phyloP scores from a whole-genome alignment of 1,140 invertebrate genomes.

The Drosophila trapezifrons region DNA sequence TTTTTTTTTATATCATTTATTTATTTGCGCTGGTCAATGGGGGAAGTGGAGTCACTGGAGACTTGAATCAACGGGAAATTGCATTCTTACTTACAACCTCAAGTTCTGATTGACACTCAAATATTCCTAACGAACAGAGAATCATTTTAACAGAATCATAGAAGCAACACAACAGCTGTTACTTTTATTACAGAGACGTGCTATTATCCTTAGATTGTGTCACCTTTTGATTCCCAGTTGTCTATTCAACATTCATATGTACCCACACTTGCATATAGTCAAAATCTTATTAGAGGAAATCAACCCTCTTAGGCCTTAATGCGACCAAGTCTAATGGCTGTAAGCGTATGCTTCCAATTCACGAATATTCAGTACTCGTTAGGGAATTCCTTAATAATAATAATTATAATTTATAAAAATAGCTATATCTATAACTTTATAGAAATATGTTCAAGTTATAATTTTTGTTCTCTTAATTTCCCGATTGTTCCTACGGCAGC shows the following conservation, averaged over 20 bases:
- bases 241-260: not conserved
- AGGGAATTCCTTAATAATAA: slow-evolving; percentile 4
- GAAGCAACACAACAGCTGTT: not conserved
- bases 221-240: not conserved
- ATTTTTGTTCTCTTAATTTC: too few species aligned
- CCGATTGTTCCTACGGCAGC: too few species aligned
- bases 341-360: slow-evolving; percentile 65
- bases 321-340: slow-evolving; percentile 34
- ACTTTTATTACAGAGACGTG: not conserved
- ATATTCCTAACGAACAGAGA: too few species aligned
- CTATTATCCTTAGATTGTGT: not conserved
- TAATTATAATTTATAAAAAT: too few species aligned
- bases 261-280: not conserved
- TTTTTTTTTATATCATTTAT: slow-evolving; percentile 12
- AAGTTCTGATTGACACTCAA: slow-evolving; percentile 5
- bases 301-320: not conserved
- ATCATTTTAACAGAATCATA: not conserved
- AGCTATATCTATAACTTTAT: too few species aligned
- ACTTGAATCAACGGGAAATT: not conserved
- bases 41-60: slow-evolving; percentile 16
- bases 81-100: not conserved
- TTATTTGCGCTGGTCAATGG: slow-evolving; percentile 26
- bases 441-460: too few species aligned
- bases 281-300: not conserved
- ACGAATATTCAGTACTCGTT: not conserved